Conservation (phyloP, 2,797 vertebrate genomes). For the Mionectes olivaceus region DNA sequence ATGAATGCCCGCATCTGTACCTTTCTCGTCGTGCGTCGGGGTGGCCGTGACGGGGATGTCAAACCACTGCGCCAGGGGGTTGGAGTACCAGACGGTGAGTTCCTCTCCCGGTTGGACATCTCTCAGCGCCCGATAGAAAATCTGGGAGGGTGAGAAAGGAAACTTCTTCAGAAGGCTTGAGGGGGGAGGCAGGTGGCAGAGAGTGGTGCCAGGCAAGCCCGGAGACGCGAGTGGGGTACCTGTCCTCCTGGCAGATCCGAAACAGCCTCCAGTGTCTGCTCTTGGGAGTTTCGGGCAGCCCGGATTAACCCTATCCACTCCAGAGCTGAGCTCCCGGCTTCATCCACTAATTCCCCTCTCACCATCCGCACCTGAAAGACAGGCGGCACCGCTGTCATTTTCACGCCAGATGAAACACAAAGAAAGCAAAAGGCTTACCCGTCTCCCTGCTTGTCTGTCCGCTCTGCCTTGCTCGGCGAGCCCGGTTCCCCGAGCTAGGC, state of each 20-base stretch:
- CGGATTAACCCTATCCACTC: conserved; percentile 97
- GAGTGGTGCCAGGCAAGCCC: neutral
- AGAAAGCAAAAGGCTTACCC: neutral
- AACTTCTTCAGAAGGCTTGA: conserved; percentile 24
- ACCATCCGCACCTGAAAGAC: conserved; percentile 89
- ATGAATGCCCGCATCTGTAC: conserved; percentile 68
- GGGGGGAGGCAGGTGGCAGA: neutral
- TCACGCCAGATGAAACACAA: neutral
- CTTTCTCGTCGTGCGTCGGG: conserved; percentile 97
- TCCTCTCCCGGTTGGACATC: conserved; percentile 95
- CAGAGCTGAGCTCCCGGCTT: conserved; percentile 87
- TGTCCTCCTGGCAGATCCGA: conserved; percentile 96
- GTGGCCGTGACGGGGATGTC: conserved; percentile 94
- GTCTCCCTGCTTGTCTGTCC: neutral
- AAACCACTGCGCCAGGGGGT: conserved; percentile 94
- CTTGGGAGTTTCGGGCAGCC: conserved; percentile 91
- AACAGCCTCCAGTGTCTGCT: conserved; percentile 95
- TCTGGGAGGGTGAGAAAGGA: conserved; percentile 77
- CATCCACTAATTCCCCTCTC: conserved; percentile 93
- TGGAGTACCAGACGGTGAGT: conserved; percentile 95
- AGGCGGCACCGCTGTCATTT: conserved; percentile 42
- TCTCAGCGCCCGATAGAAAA: conserved; percentile 91
- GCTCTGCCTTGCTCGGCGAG: neutral
- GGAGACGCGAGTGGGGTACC: conserved; percentile 77
- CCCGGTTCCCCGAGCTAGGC: neutral